These are phyloP conservation scores for Phorcus lineatus DNA, from an alignment of 2,888 invertebrate species.

Conservation along the genomic window DNA sequence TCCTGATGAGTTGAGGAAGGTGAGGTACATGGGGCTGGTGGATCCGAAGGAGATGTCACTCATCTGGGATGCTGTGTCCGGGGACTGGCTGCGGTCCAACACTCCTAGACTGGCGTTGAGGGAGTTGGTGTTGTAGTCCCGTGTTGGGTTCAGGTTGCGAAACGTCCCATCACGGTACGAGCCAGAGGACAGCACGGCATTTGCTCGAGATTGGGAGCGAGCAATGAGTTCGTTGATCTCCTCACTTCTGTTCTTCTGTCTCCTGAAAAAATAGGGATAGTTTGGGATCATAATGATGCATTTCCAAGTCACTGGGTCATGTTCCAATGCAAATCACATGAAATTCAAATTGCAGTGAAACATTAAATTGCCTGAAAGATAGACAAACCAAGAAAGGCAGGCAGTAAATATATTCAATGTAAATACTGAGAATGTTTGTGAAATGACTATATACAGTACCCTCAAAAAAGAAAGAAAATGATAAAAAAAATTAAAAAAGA, in stretches of 20 bases:
- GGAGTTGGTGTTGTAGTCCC: slow-evolving; percentile 35
- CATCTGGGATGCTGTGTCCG: slow-evolving; percentile 38
- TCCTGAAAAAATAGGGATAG: slow-evolving; percentile 43
- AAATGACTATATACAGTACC: too few species aligned
- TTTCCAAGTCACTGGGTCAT: too few species aligned
- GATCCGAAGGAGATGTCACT: slow-evolving; percentile 39
- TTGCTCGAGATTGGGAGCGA: slow-evolving; percentile 69
- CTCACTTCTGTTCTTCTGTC: slow-evolving; percentile 68
- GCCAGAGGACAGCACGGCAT: slow-evolving; percentile 67
- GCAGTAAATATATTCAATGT: too few species aligned
- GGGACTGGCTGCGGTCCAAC: slow-evolving; percentile 35
- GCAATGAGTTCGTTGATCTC: slow-evolving; percentile 73
- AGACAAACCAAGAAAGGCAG: too few species aligned
- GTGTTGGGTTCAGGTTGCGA: slow-evolving; percentile 37
- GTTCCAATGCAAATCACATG: too few species aligned
- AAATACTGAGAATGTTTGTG: too few species aligned
- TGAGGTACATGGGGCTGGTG: slow-evolving; percentile 34
- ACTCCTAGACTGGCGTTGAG: not conserved
- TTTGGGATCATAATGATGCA: not conserved
- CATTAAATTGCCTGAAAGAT: not conserved
- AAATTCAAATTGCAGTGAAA: not conserved
- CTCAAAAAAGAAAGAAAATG: too few species aligned
- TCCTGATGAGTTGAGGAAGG: slow-evolving; percentile 28
- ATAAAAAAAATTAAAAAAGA: too few species aligned
- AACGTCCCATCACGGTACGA: slow-evolving; percentile 22